phyloP scores from a whole-genome alignment of 2,888 invertebrate genomes.

The Ichneumon xanthorius region DNA sequence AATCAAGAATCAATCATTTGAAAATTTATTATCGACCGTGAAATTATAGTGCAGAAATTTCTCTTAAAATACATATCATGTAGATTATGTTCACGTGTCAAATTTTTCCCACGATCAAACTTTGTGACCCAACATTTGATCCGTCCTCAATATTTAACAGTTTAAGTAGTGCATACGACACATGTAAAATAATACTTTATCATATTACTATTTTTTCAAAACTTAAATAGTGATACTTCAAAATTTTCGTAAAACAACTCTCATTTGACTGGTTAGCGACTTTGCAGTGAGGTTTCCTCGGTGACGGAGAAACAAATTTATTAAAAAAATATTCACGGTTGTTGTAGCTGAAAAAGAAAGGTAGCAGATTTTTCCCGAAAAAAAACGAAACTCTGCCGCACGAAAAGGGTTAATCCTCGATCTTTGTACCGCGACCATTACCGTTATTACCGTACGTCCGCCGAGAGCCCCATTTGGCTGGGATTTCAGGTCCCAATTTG shows the following conservation, averaged over 20 bases:
- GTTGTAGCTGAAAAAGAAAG: not conserved
- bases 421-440: conserved; percentile 39
- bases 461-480: conserved; percentile 64
- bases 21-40: not conserved
- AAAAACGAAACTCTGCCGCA: not conserved
- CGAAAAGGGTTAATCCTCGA: conserved; percentile 26
- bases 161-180: too few relatives aligned
- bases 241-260: too few relatives aligned
- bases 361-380: not conserved
- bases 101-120: too few relatives aligned
- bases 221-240: too few relatives aligned
- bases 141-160: too few relatives aligned
- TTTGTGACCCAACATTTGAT: too few relatives aligned
- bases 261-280: too few relatives aligned
- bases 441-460: conserved; percentile 53
- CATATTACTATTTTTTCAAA: too few relatives aligned
- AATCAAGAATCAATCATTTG: too few relatives aligned
- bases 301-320: not conserved
- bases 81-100: too few relatives aligned
- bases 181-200: too few relatives aligned
- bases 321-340: conserved; percentile 10
- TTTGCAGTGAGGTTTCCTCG: not conserved
- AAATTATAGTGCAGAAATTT: not conserved
- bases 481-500: conserved; percentile 74
- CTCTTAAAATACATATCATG: not conserved